Conservation (phyloP, 2,797 vertebrate genomes). For the Anguilla megastoma region DNA sequence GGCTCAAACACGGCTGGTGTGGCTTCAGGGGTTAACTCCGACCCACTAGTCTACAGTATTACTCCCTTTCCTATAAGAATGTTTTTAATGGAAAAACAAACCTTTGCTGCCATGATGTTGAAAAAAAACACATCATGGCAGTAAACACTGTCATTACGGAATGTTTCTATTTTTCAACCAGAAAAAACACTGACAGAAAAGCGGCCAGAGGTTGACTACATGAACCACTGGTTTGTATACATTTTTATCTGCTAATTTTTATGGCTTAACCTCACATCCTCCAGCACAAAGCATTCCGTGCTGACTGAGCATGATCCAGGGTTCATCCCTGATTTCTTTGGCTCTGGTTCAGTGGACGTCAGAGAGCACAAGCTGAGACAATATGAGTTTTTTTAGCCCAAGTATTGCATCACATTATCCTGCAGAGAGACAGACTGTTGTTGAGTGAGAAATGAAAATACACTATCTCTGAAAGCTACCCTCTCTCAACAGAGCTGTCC, state of each 20-base stretch:
- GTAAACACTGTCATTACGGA: not conserved
- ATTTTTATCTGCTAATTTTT: not conserved
- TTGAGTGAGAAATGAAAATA: not conserved
- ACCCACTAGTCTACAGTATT: slow-evolving; percentile 19
- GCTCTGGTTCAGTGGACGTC: not conserved
- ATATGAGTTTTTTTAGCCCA: not conserved
- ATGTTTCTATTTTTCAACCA: not conserved
- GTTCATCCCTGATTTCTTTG: not conserved
- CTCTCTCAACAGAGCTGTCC: not conserved
- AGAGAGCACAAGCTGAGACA: slow-evolving; percentile 14
- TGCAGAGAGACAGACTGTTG: not conserved
- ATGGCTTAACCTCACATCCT: not conserved
- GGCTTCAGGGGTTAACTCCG: no score
- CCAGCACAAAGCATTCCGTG: not conserved
- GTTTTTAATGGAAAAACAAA: not conserved
- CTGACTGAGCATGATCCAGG: not conserved
- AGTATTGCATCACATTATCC: not conserved
- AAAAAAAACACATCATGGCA: not conserved
- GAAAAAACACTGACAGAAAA: not conserved
- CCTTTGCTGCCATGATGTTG: not conserved
- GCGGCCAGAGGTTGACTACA: not conserved
- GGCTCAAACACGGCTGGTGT: not conserved
- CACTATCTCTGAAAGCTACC: not conserved
- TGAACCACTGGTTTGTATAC: not conserved
- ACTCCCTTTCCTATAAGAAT: not conserved